Evolutionary conservation across 2,797 vertebrate species (phyloP), one percentile per base, ranked within the genome.

Genomic region (Hozukius guyotensis): DNA sequence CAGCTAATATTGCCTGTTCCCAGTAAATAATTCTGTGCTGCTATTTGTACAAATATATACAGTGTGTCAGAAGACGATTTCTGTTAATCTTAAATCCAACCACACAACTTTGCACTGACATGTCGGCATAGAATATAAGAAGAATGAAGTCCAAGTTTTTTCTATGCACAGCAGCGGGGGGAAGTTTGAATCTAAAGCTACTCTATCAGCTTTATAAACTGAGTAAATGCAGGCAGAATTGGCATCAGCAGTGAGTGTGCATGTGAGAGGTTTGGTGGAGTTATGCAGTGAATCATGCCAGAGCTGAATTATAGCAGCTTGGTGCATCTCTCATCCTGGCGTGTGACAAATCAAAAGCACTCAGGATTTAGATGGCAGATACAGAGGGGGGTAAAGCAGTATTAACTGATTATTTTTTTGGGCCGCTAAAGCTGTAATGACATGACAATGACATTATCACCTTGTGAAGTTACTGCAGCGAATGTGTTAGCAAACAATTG

Each of bases 311-410:
- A 73, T 29, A 60, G 27, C 72, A 53, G 52, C 57, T 56, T 75
- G 38, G 29, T 38, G 38, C 57, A 62, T 75, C 46, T 34, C 46
- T 75, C 60, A 2, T 64, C 63, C 34, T 55, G 32, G 18, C n/a
- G 3, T 24, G 27, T 68, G 68, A 73, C 25, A 57, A 67, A 79
- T 77, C 9, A 27, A 29, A 7, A 74, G 18, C 24, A 5, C 13
- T 75, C n/a, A 42, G 46, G 46, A 73, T 80, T 75, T 55, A 77
- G 49, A 64, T 8, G 27, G 49, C 55, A 73, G 56, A 71, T 76
- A 24, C 55, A 49, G 27, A 25, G 22, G 5, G 8, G 16, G 34
- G 25, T 5, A 25, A 32, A 42, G 55, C 53, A 42, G 27, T 12
- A 36, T 60, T 46, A 25, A 7, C 34, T 46, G n/a, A 13, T 52